Evolutionary conservation across 2,113 vertebrate species (phyloP), one percentile per base, ranked within the genome.

Genomic region (Trematocara stigmaticum): DNA sequence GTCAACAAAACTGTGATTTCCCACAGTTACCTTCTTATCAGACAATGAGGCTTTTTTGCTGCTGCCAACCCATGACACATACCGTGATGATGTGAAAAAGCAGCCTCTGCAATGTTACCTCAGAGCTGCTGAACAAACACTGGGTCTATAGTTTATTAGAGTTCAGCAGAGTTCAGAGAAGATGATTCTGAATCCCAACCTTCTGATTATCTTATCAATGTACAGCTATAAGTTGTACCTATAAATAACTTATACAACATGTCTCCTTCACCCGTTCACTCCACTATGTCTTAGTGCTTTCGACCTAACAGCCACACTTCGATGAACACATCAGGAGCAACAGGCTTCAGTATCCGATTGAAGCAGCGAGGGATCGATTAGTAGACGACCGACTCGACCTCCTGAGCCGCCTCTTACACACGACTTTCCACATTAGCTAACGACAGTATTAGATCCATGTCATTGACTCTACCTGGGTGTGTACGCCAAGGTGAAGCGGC

Each of bases 401-500:
- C 59, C 34, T 66, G 18, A 66, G 18, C 34, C 18, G 38, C 18
- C 59, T 6, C 59, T 6, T 1, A 64, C 6, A 29, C n/a, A 47
- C 10, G 42, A 8, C 69, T 13, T 64, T 64, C 6, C 42, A 20
- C 42, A 42, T 66, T 80, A 34, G 6, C 52, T 61, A 74, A 81
- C 23, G 6, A 49, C 6, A 11, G 42, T 23, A 76, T 49, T 76
- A 20, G 6, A 71, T 78, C 3, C 13, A 56, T 11, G 45, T 10
- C 5, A 76, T 47, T 13, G 18, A 71, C 87, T 89, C 94, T 97
- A 99, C 98, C 98, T 97, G 93, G 97, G 97, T 61, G 97, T 96
- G 93, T 98, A 96, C 4, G 98, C 97, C 96, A 98, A 93, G 2
- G 98, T 98, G 96, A 98, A 98, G 51, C 97, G 97, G 76, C 98